phyloP scores from a whole-genome alignment of 2,888 invertebrate genomes.

The Eudasyphora cyanicolor region DNA sequence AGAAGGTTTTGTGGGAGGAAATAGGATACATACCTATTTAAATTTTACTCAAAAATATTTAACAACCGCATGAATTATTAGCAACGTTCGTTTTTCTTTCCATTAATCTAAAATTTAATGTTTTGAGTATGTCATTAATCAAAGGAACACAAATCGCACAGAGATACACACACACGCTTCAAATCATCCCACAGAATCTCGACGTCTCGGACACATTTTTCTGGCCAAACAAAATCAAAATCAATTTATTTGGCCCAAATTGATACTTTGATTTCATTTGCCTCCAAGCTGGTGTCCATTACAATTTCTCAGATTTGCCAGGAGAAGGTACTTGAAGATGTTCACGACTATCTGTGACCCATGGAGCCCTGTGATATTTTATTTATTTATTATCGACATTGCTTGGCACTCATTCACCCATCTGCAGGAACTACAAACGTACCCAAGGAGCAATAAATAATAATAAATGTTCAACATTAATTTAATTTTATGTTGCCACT shows the following conservation, averaged over 20 bases:
- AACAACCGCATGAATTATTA: not conserved
- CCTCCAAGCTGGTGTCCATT: slow-evolving; percentile 14
- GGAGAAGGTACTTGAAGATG: not conserved
- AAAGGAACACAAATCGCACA: not conserved
- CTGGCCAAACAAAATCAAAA: not conserved
- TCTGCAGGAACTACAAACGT: not conserved
- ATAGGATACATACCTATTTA: no score
- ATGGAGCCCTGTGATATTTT: slow-evolving; percentile 3
- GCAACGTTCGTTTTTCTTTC: not conserved
- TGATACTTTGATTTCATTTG: slow-evolving; percentile 29
- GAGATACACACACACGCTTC: no score
- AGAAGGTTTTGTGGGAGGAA: no score
- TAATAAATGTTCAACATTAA: slow-evolving; percentile 38
- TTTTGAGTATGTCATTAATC: not conserved
- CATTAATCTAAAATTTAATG: not conserved
- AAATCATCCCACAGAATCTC: not conserved
- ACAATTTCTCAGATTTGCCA: not conserved
- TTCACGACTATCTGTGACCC: not conserved
- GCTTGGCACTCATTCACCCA: not conserved
- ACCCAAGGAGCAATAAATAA: slow-evolving; percentile 31
- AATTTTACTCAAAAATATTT: no score
- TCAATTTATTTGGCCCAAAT: slow-evolving; percentile 17
- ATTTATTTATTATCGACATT: slow-evolving; percentile 20
- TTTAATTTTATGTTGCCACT: slow-evolving; percentile 38
- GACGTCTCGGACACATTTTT: not conserved